phyloP scores from a whole-genome alignment of 2,797 vertebrate species.

The Amphiprion clarkii region DNA sequence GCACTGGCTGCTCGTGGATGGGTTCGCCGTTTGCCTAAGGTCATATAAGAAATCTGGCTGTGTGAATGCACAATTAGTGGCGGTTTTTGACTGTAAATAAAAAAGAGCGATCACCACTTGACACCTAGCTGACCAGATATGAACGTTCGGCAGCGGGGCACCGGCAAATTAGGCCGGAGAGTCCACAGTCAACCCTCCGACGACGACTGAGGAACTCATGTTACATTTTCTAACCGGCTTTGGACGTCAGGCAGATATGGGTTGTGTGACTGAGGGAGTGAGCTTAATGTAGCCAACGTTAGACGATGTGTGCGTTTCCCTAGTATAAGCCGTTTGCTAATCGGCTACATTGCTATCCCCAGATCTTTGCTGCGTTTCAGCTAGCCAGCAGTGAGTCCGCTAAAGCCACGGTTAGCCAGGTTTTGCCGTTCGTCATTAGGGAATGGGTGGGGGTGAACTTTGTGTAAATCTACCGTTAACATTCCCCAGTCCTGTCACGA shows the following conservation, averaged over 20 bases:
- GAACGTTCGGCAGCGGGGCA: conserved; percentile 58
- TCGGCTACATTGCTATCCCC: conserved; percentile 54
- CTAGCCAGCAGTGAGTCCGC: conserved; percentile 20
- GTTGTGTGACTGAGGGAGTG: not conserved
- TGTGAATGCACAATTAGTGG: accelerated
- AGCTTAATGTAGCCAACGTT: not conserved
- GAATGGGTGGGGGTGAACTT: not conserved
- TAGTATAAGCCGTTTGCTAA: conserved; percentile 44
- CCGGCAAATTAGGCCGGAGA: conserved; percentile 77
- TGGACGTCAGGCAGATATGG: accelerated
- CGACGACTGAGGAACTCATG: accelerated
- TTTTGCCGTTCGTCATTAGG: conserved; percentile 1
- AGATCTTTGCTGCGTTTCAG: conserved; percentile 43
- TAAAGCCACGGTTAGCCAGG: not conserved
- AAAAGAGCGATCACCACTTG: conserved; percentile 68
- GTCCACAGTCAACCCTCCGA: not conserved
- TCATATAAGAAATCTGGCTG: not conserved
- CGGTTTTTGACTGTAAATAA: not conserved
- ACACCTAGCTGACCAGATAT: conserved; percentile 55
- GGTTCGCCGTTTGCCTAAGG: not conserved
- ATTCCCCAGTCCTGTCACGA: not conserved
- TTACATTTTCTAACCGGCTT: not conserved
- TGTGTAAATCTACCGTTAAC: not conserved
- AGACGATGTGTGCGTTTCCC: conserved; percentile 6
- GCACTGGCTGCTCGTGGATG: accelerated